Percentiles rank a stretch among this genome's conserved stretches.
phyloP scores from a whole-genome alignment of 2,888 invertebrate genomes.

The Linyphia triangularis region DNA sequence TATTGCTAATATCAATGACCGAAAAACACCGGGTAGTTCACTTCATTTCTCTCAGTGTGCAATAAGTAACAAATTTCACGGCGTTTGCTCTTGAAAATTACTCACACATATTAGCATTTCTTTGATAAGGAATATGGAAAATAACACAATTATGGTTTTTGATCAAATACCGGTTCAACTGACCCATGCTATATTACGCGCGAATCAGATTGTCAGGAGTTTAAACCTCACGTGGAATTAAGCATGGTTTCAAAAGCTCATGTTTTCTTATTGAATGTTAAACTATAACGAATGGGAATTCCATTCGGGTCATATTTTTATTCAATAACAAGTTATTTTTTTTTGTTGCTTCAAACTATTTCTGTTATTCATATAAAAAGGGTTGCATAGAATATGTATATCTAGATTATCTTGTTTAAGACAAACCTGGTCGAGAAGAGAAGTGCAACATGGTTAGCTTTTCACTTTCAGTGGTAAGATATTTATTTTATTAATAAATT shows the following conservation, averaged over 20 bases:
- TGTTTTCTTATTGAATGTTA: conserved; percentile 51
- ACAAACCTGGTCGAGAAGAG: background rate
- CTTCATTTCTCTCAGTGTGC: no score
- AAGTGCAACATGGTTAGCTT: background rate
- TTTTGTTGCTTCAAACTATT: background rate
- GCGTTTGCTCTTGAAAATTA: background rate
- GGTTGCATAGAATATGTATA: background rate
- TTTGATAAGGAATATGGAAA: background rate
- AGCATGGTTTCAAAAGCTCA: conserved; percentile 9
- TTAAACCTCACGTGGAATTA: background rate
- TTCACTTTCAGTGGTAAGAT: background rate
- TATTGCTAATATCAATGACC: no score
- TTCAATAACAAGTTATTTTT: background rate
- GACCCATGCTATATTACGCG: background rate
- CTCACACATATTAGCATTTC: background rate
- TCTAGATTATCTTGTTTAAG: background rate
- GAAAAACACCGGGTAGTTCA: no score
- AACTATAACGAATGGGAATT: background rate
- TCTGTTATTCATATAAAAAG: background rate
- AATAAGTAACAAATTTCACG: background rate
- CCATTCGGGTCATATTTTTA: background rate
- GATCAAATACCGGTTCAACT: background rate
- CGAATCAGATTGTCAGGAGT: no score
- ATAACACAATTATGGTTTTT: background rate
- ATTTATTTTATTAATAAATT: no score